Conservation (phyloP, 1,140 invertebrate genomes). For the Ceratina australensis region DNA sequence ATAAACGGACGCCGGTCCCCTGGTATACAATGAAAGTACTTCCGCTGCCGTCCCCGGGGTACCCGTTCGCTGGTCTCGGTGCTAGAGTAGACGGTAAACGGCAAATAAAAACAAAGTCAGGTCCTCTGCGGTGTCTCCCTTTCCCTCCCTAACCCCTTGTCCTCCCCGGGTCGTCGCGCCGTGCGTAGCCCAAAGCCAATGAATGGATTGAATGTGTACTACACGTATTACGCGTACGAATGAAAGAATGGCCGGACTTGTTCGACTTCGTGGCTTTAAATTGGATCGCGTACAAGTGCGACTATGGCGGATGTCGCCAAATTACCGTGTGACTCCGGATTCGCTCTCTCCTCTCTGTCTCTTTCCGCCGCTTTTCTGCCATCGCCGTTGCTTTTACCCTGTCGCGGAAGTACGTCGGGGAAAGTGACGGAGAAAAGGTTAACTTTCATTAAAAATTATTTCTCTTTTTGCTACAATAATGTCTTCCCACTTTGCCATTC, state of each 20-base stretch:
- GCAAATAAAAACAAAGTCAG: constrained; percentile 71
- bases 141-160: neutral
- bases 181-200: constrained; percentile 50
- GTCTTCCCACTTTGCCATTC: too few relatives aligned
- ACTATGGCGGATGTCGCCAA: constrained; percentile 77
- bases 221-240: constrained; percentile 62
- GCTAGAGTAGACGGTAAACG: constrained; percentile 65
- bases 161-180: constrained; percentile 1
- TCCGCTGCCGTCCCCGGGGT: constrained; percentile 61
- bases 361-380: constrained; percentile 19
- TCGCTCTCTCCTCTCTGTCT: constrained; percentile 58
- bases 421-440: constrained; percentile 40
- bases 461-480: too few relatives aligned
- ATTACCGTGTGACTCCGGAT: constrained; percentile 78
- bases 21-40: constrained; percentile 66
- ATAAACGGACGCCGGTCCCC: constrained; percentile 66
- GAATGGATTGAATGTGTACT: constrained; percentile 59
- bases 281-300: constrained; percentile 77
- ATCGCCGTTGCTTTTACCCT: neutral
- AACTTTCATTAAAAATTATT: too few relatives aligned
- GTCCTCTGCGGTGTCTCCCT: constrained; percentile 46
- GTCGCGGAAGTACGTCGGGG: constrained; percentile 45
- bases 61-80: constrained; percentile 46
- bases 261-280: constrained; percentile 76
- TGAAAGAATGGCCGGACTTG: constrained; percentile 66